Percentiles rank a stretch among this genome's conserved stretches.
Conservation (phyloP, 2,888 invertebrate genomes). For the Drosophila anomalipes region DNA sequence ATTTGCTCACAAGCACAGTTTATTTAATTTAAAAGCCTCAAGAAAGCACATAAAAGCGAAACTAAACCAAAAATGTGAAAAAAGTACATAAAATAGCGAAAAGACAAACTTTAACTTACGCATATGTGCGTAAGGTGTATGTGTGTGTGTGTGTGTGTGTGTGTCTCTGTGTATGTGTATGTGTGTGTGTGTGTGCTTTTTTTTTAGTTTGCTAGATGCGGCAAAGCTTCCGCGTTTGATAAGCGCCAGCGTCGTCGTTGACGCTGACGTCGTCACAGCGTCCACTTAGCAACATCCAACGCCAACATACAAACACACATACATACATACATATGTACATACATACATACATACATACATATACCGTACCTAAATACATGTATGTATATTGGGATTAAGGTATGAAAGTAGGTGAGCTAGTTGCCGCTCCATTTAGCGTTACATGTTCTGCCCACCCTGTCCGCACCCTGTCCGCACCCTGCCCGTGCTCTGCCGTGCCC, state of each 20-base stretch:
- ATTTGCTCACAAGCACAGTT: slow-evolving; percentile 7
- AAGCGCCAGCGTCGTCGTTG: slow-evolving; percentile 50
- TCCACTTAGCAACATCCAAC: slow-evolving; percentile 58
- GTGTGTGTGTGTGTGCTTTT: slow-evolving; percentile 10
- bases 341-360: neutral
- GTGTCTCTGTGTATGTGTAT: neutral
- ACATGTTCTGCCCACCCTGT: neutral
- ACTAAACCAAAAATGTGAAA: slow-evolving; percentile 16
- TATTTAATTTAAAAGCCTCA: slow-evolving; percentile 53
- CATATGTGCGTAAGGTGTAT: neutral
- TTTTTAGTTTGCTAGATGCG: slow-evolving; percentile 57
- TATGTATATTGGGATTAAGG: neutral
- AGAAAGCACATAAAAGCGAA: slow-evolving; percentile 23
- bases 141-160: slow-evolving; percentile 14
- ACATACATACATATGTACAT: slow-evolving; percentile 4
- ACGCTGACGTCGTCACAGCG: slow-evolving; percentile 21
- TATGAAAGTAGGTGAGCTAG: slow-evolving; percentile 23
- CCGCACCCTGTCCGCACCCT: neutral
- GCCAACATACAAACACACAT: slow-evolving; percentile 5
- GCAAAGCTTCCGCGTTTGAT: slow-evolving; percentile 76
- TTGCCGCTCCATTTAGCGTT: slow-evolving; percentile 4
- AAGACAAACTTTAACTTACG: slow-evolving; percentile 16
- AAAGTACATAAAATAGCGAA: slow-evolving; percentile 9
- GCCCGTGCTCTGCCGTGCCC: neutral
- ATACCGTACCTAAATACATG: neutral